A percentile compares a stretch with the other conserved stretches of the same genome.
Evolutionary conservation across 2,113 vertebrate genomes (phyloP).

Genomic region (Mustelus asterias): DNA sequence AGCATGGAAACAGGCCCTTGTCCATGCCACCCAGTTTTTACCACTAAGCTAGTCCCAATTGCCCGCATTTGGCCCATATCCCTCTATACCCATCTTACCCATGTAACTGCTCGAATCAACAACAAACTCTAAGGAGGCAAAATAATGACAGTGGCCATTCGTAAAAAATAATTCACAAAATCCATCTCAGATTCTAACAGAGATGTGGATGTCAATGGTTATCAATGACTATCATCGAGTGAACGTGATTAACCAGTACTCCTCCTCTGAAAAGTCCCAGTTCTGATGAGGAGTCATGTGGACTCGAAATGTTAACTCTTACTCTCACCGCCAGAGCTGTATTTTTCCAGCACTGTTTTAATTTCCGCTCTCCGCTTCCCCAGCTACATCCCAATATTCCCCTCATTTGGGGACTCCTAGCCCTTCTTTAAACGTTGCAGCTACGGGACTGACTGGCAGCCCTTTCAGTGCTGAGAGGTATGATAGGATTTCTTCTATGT

Average conservation of each 20-base stretch:
- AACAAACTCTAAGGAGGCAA: neutral
- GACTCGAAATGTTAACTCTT: no score
- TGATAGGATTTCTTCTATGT: neutral
- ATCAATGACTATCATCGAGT: neutral
- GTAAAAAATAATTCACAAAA: neutral
- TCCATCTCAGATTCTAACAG: neutral
- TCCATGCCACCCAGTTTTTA: no score
- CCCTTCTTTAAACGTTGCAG: neutral
- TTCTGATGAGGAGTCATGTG: no score
- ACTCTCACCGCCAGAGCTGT: no score
- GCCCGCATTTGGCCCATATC: no score
- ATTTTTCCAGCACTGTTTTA: no score
- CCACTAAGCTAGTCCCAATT: no score
- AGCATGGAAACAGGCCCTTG: no score
- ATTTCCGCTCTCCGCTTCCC: no score
- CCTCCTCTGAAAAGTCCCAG: no score
- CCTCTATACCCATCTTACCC: no score
- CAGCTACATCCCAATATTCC: neutral
- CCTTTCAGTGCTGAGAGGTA: neutral
- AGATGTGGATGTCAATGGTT: neutral
- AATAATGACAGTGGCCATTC: neutral
- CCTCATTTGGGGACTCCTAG: neutral
- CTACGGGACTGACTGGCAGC: neutral
- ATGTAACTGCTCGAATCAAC: neutral
- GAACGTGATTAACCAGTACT: neutral